Base-by-base conservation (phyloP, 2,888 invertebrate species). In the Caenorhabditis drosophilae region DNA sequence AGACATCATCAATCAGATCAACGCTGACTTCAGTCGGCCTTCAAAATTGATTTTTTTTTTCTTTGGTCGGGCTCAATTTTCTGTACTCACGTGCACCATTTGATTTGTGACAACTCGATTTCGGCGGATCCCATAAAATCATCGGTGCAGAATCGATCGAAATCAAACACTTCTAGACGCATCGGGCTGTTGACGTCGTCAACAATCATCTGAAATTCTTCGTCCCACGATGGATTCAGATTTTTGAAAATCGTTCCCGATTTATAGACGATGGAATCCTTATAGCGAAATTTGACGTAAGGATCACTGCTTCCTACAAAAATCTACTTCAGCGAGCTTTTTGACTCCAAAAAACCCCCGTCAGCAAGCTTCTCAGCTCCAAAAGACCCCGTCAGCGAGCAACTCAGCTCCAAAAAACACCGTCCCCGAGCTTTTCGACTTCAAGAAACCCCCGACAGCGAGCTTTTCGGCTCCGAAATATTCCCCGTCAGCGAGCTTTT, bases 141-240 rank as follows among this genome's bases (percentile, higher is more conserved):
- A 84, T 97, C 97, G 86, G 85, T 62, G 34, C 70, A 88, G 27
- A 94, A 95, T 90, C 95, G 93, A 84, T 98, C 97, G 85, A 95
- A 95, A 86, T 97, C 97, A 84, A 92, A 96, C 6, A 96, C 95
- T 89, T 93, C 93, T 63, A 94, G 88, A 76, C 90, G 89, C 44
- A 95, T 89, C 1, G 91, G 90, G 79, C 89, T 89, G 80, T 92
- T 92, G 90, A 87, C 82, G 62, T 95, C 93, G 85, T 93, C 93
- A 64, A 94, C 89, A 44, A 92, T 92, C 76, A 95, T 89, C 9
- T 91, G 90, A 85, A 97, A 94, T 77, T 90, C 90, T 85, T 98
- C 97, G 84, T 98, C 94, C 97, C 97, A 98, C n/a, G 90, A 88
- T 0, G 97, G 97, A 86, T 96, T 96, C 63, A 98, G 88, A 85